Conservation (phyloP, 1,140 invertebrate genomes). For the Drosophila pachea region DNA sequence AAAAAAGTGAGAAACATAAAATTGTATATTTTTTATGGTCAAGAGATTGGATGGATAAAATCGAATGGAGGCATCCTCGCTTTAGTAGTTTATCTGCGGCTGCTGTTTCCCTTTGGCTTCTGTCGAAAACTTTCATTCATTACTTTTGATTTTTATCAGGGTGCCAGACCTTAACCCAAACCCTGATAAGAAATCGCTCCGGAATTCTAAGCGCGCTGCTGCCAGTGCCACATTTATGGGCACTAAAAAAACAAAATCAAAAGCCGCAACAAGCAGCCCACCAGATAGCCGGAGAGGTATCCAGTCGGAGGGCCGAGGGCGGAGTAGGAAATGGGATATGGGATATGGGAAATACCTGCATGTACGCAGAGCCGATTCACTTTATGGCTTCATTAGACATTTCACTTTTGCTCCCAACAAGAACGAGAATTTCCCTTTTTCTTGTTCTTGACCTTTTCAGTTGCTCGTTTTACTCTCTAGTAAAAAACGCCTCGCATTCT, state of each 20-base stretch:
- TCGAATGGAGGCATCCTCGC: too few species aligned
- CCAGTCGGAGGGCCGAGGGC: not conserved
- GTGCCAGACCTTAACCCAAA: not conserved
- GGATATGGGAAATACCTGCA: conserved; percentile 50
- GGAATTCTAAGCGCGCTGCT: conserved; percentile 4
- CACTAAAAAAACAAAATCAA: conserved; percentile 31
- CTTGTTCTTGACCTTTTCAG: conserved; percentile 20
- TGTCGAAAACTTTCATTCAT: conserved; percentile 14
- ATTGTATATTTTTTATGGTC: too few species aligned
- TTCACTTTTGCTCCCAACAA: conserved; percentile 58
- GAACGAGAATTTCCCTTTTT: conserved; percentile 44
- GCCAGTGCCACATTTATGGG: conserved; percentile 32
- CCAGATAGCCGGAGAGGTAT: conserved; percentile 30
- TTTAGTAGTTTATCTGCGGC: not conserved
- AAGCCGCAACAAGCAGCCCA: conserved; percentile 48
- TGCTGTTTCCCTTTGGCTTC: not conserved
- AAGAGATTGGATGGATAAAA: too few species aligned
- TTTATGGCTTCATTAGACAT: conserved; percentile 74
- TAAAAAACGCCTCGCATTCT: conserved; percentile 2
- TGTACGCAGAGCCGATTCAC: conserved; percentile 39
- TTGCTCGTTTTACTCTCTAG: conserved; percentile 24
- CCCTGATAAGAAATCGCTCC: conserved; percentile 26
- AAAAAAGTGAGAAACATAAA: too few species aligned
- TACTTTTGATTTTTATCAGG: conserved; percentile 2
- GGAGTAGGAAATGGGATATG: conserved; percentile 18